Conservation (phyloP, 2,888 invertebrate species). For the Phaedon cochleariae region DNA sequence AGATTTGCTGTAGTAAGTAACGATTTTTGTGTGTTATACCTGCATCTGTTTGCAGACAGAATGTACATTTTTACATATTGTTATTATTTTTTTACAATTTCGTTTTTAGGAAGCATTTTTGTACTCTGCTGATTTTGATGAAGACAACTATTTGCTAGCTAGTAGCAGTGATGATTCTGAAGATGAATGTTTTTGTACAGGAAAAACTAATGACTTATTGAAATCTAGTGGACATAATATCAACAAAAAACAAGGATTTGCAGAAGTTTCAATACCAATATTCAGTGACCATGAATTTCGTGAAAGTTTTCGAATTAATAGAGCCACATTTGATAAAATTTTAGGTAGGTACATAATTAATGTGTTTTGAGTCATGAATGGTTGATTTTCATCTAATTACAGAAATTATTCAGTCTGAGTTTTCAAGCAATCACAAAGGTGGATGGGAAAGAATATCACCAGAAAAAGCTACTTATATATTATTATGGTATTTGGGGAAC, state of each 20-base stretch:
- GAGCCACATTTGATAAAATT: constrained; percentile 31
- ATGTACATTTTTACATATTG: too few relatives aligned
- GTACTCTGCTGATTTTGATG: constrained; percentile 31
- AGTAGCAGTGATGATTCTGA: constrained; percentile 29
- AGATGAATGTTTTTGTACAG: constrained; percentile 22
- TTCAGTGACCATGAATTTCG: constrained; percentile 29
- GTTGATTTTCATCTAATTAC: constrained; percentile 2
- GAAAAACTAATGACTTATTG: constrained; percentile 10
- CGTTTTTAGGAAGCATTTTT: constrained; percentile 32
- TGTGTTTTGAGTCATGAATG: neutral
- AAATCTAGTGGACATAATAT: constrained; percentile 1
- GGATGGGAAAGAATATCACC: constrained; percentile 30
- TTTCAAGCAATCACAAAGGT: constrained; percentile 27
- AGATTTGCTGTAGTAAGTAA: neutral
- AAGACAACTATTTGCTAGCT: constrained; percentile 29
- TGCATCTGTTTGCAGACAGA: too few relatives aligned
- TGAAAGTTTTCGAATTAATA: constrained; percentile 29
- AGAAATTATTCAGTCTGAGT: constrained; percentile 29
- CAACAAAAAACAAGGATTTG: constrained; percentile 24
- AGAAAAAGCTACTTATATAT: constrained; percentile 31
- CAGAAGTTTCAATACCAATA: constrained; percentile 24
- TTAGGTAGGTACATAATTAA: constrained; percentile 9
- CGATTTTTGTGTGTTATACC: too few relatives aligned
- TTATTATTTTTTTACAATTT: neutral
- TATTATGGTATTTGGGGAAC: constrained; percentile 35